These are phyloP conservation scores for Stenoptilia bipunctidactyla DNA, from an alignment of 2,888 invertebrate genomes.

Conservation along the genomic window DNA sequence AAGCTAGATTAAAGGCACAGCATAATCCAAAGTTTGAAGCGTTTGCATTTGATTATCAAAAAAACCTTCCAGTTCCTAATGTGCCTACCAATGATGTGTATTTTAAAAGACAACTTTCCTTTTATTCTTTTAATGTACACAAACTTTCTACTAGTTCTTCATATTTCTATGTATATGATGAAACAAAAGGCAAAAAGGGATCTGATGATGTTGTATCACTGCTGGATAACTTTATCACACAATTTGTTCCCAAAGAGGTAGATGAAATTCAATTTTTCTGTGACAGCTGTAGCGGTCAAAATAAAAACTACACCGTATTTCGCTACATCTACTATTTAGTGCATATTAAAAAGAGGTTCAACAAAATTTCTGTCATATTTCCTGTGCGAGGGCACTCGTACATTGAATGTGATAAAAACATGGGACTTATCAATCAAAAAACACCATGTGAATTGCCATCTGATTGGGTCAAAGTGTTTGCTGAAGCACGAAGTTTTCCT, in stretches of 20 bases:
- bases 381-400: slow-evolving; percentile 19
- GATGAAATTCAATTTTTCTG: slow-evolving; percentile 19
- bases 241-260: slow-evolving; percentile 13
- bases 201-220: slow-evolving; percentile 18
- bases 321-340: slow-evolving; percentile 20
- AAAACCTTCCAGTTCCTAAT: slow-evolving; percentile 15
- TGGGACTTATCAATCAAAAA: not conserved
- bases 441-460: slow-evolving; percentile 6
- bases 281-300: slow-evolving; percentile 22
- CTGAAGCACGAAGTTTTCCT: slow-evolving; percentile 4
- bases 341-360: slow-evolving; percentile 14
- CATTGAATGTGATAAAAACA: not conserved
- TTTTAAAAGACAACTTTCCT: slow-evolving; percentile 18
- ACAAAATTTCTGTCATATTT: slow-evolving; percentile 19
- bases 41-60: slow-evolving; percentile 15
- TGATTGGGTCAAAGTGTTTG: slow-evolving; percentile 6
- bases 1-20: not conserved
- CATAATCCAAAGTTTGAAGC: not conserved
- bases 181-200: slow-evolving; percentile 8
- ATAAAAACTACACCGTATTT: slow-evolving; percentile 22
- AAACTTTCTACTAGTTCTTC: slow-evolving; percentile 12
- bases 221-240: slow-evolving; percentile 10
- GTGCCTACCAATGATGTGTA: slow-evolving; percentile 16
- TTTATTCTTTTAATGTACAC: slow-evolving; percentile 19
- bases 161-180: slow-evolving; percentile 16